Percentiles rank a stretch among this genome's conserved stretches.
Conservation (phyloP, 2,797 vertebrate species). For the Eulemur albifrons region DNA sequence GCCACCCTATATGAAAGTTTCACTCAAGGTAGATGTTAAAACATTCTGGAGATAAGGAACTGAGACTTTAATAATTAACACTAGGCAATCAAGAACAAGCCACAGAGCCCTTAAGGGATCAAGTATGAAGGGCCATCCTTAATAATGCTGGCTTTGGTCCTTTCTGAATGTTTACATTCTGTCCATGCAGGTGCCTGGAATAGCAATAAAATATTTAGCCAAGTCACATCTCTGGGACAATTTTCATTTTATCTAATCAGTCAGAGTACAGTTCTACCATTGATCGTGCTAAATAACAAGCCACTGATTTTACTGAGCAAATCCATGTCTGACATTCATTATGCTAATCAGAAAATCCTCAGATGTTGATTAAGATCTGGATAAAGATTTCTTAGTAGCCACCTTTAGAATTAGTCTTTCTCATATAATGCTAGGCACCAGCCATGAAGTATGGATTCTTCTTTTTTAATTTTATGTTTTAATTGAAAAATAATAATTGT, state of each 20-base stretch:
- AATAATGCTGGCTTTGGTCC: not conserved
- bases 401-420: not conserved
- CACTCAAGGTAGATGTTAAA: not conserved
- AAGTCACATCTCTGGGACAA: not conserved
- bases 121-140: not conserved
- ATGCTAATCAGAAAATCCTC: slow-evolving; percentile 22
- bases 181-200: not conserved
- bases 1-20: not conserved
- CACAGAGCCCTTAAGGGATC: not conserved
- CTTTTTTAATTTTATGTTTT: not conserved
- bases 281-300: not conserved
- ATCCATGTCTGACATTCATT: not conserved
- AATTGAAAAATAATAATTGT: not conserved
- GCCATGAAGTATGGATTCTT: not conserved
- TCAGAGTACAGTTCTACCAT: not conserved
- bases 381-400: not conserved
- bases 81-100: not conserved
- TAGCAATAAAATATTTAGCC: not conserved
- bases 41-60: not conserved
- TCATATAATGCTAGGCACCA: not conserved
- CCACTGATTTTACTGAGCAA: not conserved
- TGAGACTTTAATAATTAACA: not conserved
- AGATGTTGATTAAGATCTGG: not conserved
- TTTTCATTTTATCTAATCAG: slow-evolving; percentile 4
- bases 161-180: not conserved